A percentile compares a stretch with the other conserved stretches of the same genome.
phyloP scores from a whole-genome alignment of 2,888 invertebrate species.

The Caenorhabditis sp. region DNA sequence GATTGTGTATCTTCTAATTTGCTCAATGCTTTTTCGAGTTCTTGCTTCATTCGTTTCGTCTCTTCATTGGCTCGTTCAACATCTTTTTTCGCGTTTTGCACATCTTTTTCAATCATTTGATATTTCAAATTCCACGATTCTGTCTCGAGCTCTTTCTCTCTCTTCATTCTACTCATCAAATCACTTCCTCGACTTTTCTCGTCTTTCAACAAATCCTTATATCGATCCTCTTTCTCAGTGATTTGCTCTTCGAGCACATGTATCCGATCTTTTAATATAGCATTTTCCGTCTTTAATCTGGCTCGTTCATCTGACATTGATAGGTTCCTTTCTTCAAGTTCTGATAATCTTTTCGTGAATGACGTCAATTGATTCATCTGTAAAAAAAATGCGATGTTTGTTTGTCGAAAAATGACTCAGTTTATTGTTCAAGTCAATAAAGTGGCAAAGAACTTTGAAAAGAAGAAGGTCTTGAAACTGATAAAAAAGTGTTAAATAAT shows the following conservation, averaged over 20 bases:
- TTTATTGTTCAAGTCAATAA: not conserved
- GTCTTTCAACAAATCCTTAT: conserved; percentile 61
- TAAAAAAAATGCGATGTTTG: conserved; percentile 6
- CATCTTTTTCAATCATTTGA: conserved; percentile 64
- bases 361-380: conserved; percentile 56
- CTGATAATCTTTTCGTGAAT: conserved; percentile 62
- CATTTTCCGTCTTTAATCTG: conserved; percentile 67
- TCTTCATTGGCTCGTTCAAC: conserved; percentile 51
- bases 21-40: conserved; percentile 51
- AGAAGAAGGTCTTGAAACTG: not conserved
- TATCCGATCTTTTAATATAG: conserved; percentile 66
- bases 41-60: conserved; percentile 35
- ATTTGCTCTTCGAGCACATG: conserved; percentile 67
- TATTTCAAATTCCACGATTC: conserved; percentile 58
- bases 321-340: conserved; percentile 65
- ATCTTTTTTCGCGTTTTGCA: conserved; percentile 41
- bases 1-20: conserved; percentile 55
- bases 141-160: conserved; percentile 66
- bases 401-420: not conserved
- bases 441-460: not conserved
- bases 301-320: conserved; percentile 59
- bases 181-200: conserved; percentile 61
- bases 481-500: not conserved
- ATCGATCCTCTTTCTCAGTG: conserved; percentile 58
- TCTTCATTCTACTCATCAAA: conserved; percentile 48